Percentiles rank a stretch among this genome's conserved stretches.
phyloP scores from a whole-genome alignment of 2,797 vertebrate species.

The Craterocephalus amniculus region DNA sequence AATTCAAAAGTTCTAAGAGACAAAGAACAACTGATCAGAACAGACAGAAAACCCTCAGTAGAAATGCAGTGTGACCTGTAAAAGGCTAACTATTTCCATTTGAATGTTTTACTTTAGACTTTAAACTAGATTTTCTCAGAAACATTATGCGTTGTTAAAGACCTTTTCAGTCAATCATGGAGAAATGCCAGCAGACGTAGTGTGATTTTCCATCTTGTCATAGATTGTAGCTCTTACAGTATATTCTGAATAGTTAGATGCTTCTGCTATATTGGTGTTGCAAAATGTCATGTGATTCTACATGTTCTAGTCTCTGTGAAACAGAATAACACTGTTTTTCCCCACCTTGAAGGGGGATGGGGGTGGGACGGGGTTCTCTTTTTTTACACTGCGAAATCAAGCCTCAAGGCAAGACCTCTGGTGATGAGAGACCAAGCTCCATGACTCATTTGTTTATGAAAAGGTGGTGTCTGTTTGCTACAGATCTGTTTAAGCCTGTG shows the following conservation, averaged over 20 bases:
- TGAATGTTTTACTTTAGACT: neutral
- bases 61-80: neutral
- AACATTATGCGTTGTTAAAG: neutral
- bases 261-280: conserved; percentile 4
- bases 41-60: neutral
- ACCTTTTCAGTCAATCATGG: neutral
- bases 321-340: conserved; percentile 29
- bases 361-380: too few species aligned
- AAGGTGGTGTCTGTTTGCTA: conserved; percentile 66
- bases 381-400: conserved; percentile 20
- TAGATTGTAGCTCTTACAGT: neutral
- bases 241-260: conserved; percentile 1
- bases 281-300: conserved; percentile 21
- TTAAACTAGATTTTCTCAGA: neutral
- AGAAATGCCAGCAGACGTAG: neutral
- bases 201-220: conserved; percentile 2
- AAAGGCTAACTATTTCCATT: neutral
- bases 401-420: conserved; percentile 46
- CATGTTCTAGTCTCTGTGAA: conserved; percentile 12
- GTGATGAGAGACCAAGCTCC: conserved; percentile 43
- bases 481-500: conserved; percentile 59
- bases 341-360: conserved; percentile 36
- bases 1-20: neutral
- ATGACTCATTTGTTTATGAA: conserved; percentile 71
- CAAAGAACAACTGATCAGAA: neutral